Conservation (phyloP, 2,888 invertebrate species). For the Napeogenes sylphis region DNA sequence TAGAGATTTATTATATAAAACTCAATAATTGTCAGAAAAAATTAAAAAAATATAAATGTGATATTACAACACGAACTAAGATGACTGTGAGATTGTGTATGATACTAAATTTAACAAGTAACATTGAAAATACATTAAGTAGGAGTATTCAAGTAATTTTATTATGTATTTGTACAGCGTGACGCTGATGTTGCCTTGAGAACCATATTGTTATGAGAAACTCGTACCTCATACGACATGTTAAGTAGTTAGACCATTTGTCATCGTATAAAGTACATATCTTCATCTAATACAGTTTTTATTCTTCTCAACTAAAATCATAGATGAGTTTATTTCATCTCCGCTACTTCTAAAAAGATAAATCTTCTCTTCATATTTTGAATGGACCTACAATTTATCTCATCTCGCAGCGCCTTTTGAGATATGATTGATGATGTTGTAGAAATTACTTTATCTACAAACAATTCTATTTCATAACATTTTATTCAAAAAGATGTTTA, state of each 20-base stretch:
- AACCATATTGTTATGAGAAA: slow-evolving; percentile 50
- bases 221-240: slow-evolving; percentile 33
- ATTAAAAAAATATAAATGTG: neutral
- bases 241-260: slow-evolving; percentile 40
- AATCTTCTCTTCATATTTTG: no score
- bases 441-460: no score
- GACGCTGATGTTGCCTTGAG: slow-evolving; percentile 28
- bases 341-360: no score
- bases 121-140: slow-evolving; percentile 7
- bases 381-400: no score
- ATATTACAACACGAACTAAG: neutral
- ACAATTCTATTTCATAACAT: no score
- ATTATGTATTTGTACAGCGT: slow-evolving; percentile 5
- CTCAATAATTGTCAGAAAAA: neutral
- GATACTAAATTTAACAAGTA: neutral
- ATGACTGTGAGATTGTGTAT: neutral
- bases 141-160: slow-evolving; percentile 2
- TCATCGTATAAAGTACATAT: slow-evolving; percentile 34
- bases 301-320: no score
- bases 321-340: no score
- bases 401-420: no score
- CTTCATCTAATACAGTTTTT: no score
- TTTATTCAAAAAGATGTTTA: no score
- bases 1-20: neutral
- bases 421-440: no score